Percentiles rank a stretch among this genome's conserved stretches.
phyloP scores from a whole-genome alignment of 2,888 invertebrate species.

The Cantharis nigra region DNA sequence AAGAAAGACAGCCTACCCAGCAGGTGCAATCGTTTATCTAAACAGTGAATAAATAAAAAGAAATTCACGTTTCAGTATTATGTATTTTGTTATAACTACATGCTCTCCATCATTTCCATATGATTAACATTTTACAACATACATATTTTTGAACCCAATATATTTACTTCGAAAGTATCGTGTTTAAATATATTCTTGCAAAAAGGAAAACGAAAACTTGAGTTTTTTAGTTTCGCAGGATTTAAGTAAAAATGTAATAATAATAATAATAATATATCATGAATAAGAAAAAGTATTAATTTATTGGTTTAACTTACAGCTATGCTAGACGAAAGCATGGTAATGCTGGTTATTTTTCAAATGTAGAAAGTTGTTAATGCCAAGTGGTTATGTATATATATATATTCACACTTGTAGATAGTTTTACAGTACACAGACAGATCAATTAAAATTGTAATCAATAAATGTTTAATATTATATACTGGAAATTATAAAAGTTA shows the following conservation, averaged over 20 bases:
- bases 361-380: not conserved
- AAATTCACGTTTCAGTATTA: slow-evolving; percentile 25
- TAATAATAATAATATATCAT: not conserved
- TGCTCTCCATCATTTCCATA: not conserved
- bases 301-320: not conserved
- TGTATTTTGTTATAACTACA: slow-evolving; percentile 1
- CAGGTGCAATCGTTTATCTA: slow-evolving; percentile 36
- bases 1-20: slow-evolving; percentile 31
- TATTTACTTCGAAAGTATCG: not conserved
- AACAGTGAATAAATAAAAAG: slow-evolving; percentile 25
- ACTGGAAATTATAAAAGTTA: not conserved
- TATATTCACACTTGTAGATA: not conserved
- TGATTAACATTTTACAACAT: not conserved
- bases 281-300: not conserved
- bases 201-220: not conserved
- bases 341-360: not conserved
- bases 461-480: not conserved
- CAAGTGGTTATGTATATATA: not conserved
- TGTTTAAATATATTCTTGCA: not conserved
- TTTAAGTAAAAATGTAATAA: not conserved
- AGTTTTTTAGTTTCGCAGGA: not conserved
- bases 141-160: not conserved
- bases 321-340: not conserved
- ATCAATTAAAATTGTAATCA: not conserved
- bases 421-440: not conserved